Evolutionary conservation across 2,888 invertebrate species (phyloP), one percentile per base, ranked within the genome.

Genomic region (Agrotis puta): DNA sequence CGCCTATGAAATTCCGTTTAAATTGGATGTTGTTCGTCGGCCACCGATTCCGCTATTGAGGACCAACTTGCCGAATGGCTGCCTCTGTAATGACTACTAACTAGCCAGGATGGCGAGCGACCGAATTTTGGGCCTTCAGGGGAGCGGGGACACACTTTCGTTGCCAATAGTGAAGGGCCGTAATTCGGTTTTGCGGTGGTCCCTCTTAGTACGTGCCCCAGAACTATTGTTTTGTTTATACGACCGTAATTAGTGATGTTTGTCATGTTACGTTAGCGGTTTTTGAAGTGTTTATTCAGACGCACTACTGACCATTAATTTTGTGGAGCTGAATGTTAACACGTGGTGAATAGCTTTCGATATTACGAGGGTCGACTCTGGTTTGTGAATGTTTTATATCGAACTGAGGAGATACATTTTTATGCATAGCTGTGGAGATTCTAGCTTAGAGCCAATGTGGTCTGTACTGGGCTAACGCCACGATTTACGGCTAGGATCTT

Each of bases 31-130:
- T 91, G 88, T 91, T 91, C 72, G 87, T 68, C 83, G 82, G 80
- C 83, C 83, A 85, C 82, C 83, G 85, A 89, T 88, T 90, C 86
- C 85, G 81, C 84, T 89, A 86, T 87, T 84, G 87, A 87, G 84
- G 86, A 84, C 84, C 80, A 90, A 92, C 85, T 91, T 91, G 80
- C 85, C 88, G 86, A 92, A 89, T 87, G 85, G 88, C 85, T 87
- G 87, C 85, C 88, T 85, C 86, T 88, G 89, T 93, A 94, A 93
- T 93, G 91, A 92, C 92, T 92, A 90, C 92, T 92, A 93, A 93
- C 92, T 91, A 93, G 90, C 87, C 84, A 68, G 84, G 82, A 63
- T 79, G 83, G 81, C 61, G 64, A 54, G 58, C 59, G 58, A 14
- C 64, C 27, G 39, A 61, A 64, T 68, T 72, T 72, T 20, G 51